Evolutionary conservation across 2,113 vertebrate species (phyloP), one percentile per base, ranked within the genome.

Genomic region (Siniperca chuatsi): DNA sequence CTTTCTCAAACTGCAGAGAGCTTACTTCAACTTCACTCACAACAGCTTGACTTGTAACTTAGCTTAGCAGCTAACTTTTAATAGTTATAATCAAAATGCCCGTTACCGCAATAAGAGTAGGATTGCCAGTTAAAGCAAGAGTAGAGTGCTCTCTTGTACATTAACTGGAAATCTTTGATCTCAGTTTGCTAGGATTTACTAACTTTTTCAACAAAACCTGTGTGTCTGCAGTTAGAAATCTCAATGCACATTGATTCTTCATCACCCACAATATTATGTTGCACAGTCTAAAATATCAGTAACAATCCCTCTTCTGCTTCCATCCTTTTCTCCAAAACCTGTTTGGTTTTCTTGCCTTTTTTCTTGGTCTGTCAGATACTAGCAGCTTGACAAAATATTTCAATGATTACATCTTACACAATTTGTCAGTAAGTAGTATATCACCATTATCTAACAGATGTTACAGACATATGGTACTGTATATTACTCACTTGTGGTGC

Each of bases 371-470:
- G 74, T 78, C 69, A 50, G 79, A 78, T 82, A 74, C 33, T 44
- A 79, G 57, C 65, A 46, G 83, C 57, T 71, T 72, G 78, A 82
- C 48, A 86, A 78, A 89, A 75, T 16, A 71, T 77, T 79, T 77
- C 74, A 65, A 15, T 46, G 83, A 88, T 86, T 78, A 70, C 69
- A 82, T 88, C 78, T 86, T 67, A 54, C 60, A 81, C 52, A 55
- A 61, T 67, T 67, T 74, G 61, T 79, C 81, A 84, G 86, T 62
- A 58, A 77, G 67, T 16, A 61, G 20, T 77, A 50, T 25, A 65
- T 87, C 83, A 79, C 35, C 55, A 75, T 91, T 86, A 82, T 75
- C 80, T 77, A 73, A 73, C 76, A 76, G 79, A 65, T 37, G 65
- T 72, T 61, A 75, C 65, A 81, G 55, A 66, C 11, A n/a, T 35